phyloP scores from a whole-genome alignment of 2,888 invertebrate species.

The Vesta saturnalis region DNA sequence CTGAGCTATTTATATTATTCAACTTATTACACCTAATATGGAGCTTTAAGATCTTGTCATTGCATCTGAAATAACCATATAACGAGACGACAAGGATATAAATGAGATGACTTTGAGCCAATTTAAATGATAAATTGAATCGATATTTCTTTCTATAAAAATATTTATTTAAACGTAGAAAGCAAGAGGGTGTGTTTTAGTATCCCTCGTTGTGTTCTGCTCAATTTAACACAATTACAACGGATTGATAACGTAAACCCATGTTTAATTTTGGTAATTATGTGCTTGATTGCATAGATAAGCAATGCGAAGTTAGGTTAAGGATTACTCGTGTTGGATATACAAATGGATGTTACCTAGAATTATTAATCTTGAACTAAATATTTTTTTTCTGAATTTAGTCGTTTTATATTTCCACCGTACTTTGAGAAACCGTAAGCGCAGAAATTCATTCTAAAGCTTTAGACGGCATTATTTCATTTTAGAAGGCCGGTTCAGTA shows the following conservation, averaged over 20 bases:
- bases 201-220: conserved; percentile 35
- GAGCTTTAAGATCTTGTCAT: conserved; percentile 57
- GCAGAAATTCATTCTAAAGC: too few relatives aligned
- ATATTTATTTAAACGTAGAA: conserved; percentile 60
- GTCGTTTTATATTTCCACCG: too few relatives aligned
- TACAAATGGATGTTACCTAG: too few relatives aligned
- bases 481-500: too few relatives aligned
- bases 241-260: conserved; percentile 53
- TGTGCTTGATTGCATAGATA: not conserved
- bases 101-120: conserved; percentile 63
- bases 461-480: too few relatives aligned
- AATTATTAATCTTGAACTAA: too few relatives aligned
- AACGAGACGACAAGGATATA: conserved; percentile 62
- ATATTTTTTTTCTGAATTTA: too few relatives aligned
- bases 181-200: conserved; percentile 25
- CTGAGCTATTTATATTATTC: not conserved
- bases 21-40: conserved; percentile 55
- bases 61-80: conserved; percentile 59
- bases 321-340: too few relatives aligned
- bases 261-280: not conserved
- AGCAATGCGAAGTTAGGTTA: not conserved
- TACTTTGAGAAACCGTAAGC: too few relatives aligned
- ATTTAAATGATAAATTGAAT: conserved; percentile 64
- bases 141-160: conserved; percentile 64
- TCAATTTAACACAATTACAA: conserved; percentile 54